Conservation (phyloP, 2,888 invertebrate species). For the Aspidiotus rigidus region DNA sequence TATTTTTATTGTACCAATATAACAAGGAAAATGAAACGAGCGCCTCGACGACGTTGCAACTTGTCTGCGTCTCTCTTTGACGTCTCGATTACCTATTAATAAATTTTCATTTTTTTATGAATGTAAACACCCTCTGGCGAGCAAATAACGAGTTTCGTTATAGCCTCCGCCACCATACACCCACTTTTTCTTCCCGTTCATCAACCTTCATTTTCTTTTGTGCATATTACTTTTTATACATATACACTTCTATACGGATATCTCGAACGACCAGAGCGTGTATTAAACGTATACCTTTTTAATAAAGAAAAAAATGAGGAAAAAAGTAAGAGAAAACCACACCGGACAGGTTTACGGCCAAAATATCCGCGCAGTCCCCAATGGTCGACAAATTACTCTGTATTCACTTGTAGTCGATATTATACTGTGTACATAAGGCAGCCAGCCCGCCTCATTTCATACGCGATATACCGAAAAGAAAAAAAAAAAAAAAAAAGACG, state of each 20-base stretch:
- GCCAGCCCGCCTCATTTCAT: neutral
- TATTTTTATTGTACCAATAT: too few relatives aligned
- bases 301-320: neutral
- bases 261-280: neutral
- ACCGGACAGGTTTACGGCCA: neutral
- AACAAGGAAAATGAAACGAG: too few relatives aligned
- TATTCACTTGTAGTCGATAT: neutral
- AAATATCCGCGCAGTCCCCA: neutral
- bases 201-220: neutral
- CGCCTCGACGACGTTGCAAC: too few relatives aligned
- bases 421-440: neutral
- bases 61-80: conserved; percentile 9
- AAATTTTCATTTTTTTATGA: conserved; percentile 17
- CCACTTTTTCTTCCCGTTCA: conserved; percentile 1
- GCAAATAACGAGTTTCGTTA: conserved; percentile 29
- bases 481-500: too few relatives aligned
- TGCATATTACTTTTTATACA: neutral
- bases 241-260: neutral
- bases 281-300: neutral
- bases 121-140: conserved; percentile 24
- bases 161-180: conserved; percentile 19
- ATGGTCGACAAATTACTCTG: neutral
- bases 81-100: conserved; percentile 29
- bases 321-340: neutral
- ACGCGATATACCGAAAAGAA: neutral